Evolutionary conservation across 2,888 invertebrate genomes (phyloP), one percentile per base, ranked within the genome.

Genomic region (Metallyticus violacea): DNA sequence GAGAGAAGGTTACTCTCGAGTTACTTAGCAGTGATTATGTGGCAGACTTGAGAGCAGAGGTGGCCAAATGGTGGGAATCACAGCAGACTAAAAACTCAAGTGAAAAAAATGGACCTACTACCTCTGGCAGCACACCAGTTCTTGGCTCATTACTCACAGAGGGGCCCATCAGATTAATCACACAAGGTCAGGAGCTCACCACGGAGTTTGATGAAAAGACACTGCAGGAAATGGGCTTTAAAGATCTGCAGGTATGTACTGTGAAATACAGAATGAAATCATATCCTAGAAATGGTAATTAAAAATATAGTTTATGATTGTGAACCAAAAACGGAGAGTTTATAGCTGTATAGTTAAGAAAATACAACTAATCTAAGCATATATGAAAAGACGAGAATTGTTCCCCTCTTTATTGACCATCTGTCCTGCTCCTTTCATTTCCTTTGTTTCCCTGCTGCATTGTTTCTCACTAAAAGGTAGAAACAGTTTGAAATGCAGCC

Each of bases 151-250:
- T 97, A 30, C 92, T 97, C 0, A 96, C 95, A 1, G 97, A 97
- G 90, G 97, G 97, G 0, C 97, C 97, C 0, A 94, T 98, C 85
- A 93, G 98, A 80, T 97, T 98, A 94, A 98, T 98, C 89, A 98
- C 98, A 0, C 96, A 97, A 90, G 98, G 98, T 0, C 98, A 98
- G 91, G 99, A 99, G 91, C 92, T 99, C 7, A 97, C 97, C 0
- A 96, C 97, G 4, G 98, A 99, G 90, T 97, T 97, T 89, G 98
- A 99, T 91, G 98, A 98, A 91, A 96, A 98, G 89, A 97, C 97
- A 1, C 92, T 98, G 2, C 96, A 95, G 77, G 98, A 98, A 91
- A 96, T 98, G 93, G 97, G 98, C 27, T 97, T 98, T 91, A 99
- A 98, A 91, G 98, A 99, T 91, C 96, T 97, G 91, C 98, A 98